A percentile compares a stretch with the other conserved stretches of the same genome.
Conservation (phyloP, 2,888 invertebrate species). For the Sialis fuliginosa region DNA sequence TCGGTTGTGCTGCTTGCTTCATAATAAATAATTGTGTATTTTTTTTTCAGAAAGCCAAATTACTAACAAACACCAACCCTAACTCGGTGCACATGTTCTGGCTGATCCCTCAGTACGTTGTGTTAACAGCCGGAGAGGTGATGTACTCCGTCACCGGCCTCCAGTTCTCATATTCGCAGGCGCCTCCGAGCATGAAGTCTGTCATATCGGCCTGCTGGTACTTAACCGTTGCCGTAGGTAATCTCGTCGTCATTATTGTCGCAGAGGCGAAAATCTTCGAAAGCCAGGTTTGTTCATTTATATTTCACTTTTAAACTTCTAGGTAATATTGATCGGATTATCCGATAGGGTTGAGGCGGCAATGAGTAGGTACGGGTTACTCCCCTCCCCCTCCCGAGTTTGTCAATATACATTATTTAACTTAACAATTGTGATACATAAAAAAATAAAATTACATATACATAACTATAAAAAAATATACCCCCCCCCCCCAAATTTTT, state of each 20-base stretch:
- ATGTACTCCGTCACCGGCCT: conserved; percentile 93
- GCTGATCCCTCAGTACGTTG: conserved; percentile 82
- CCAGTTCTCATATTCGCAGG: conserved; percentile 90
- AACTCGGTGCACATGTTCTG: conserved; percentile 67
- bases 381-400: no score
- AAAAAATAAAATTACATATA: no score
- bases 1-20: no score
- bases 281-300: conserved; percentile 37
- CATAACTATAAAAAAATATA: no score
- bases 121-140: conserved; percentile 89
- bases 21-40: no score
- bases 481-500: no score
- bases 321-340: not conserved
- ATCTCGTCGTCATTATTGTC: conserved; percentile 78
- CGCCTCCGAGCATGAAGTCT: conserved; percentile 86
- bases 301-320: not conserved
- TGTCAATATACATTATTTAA: no score
- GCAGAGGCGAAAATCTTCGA: conserved; percentile 65
- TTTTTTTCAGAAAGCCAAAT: conserved; percentile 12
- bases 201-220: conserved; percentile 85
- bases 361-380: no score
- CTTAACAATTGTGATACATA: no score
- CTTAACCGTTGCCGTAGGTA: conserved; percentile 83
- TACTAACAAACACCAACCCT: conserved; percentile 38
- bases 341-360: not conserved